Percentiles rank a stretch among this genome's conserved stretches.
Evolutionary conservation across 1,140 invertebrate species (phyloP).

Genomic region (Drosophila busckii): DNA sequence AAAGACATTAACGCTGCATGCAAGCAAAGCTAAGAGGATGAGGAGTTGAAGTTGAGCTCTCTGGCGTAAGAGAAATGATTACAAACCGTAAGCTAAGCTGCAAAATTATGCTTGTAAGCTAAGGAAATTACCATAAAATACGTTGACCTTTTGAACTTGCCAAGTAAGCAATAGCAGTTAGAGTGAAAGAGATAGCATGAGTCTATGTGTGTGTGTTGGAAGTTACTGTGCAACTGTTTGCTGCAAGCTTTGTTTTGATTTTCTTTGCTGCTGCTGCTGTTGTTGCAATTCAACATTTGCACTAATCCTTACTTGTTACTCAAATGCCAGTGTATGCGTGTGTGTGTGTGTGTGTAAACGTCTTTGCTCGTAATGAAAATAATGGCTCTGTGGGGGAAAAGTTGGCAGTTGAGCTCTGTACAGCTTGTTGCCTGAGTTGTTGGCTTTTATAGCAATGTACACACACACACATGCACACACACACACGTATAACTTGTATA

Average conservation of each 20-base stretch:
- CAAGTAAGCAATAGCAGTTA: constrained; percentile 12
- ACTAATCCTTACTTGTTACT: constrained; percentile 49
- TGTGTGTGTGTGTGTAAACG: constrained; percentile 3
- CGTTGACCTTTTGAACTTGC: constrained; percentile 48
- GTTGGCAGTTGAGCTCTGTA: not conserved
- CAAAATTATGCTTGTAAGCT: constrained; percentile 54
- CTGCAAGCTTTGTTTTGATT: constrained; percentile 44
- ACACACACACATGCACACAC: not conserved
- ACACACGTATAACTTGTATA: constrained; percentile 8
- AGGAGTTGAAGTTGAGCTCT: too few relatives aligned
- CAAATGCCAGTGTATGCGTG: constrained; percentile 9
- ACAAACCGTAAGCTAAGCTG: constrained; percentile 36
- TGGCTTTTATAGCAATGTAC: constrained; percentile 12
- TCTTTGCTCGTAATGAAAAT: constrained; percentile 44
- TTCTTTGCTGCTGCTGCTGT: constrained; percentile 18
- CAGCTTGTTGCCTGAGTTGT: too few relatives aligned
- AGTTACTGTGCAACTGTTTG: constrained; percentile 18
- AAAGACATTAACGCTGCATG: too few relatives aligned
- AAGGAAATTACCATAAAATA: constrained; percentile 52
- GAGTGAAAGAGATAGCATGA: not conserved
- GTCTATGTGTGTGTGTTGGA: not conserved
- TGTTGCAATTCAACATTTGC: constrained; percentile 10
- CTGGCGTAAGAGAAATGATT: too few relatives aligned
- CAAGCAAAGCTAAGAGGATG: too few relatives aligned
- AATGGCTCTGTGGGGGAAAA: constrained; percentile 15